Percentiles rank a stretch among this genome's conserved stretches.
Evolutionary conservation across 2,888 invertebrate genomes (phyloP).

Genomic region (Buathra laborator): DNA sequence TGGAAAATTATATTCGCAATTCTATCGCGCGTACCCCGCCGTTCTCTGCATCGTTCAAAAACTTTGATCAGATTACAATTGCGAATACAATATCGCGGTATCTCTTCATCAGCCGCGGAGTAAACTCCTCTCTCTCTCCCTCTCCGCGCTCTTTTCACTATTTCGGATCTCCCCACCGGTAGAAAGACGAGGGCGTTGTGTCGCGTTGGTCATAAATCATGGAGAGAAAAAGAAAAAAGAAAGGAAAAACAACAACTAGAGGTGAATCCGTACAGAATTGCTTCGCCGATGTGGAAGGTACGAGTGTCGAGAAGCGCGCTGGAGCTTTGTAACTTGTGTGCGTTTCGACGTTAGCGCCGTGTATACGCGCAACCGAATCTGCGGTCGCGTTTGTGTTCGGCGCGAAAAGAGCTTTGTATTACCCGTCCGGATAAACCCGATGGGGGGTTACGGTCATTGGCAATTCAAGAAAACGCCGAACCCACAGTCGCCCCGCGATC

Average conservation of each 20-base stretch:
- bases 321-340: conserved; percentile 13
- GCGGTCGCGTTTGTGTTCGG: neutral
- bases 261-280: conserved; percentile 55
- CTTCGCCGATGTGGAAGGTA: conserved; percentile 53
- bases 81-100: conserved; percentile 44
- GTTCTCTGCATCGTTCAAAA: neutral
- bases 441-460: neutral
- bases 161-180: neutral
- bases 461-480: conserved; percentile 1
- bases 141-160: neutral
- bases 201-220: conserved; percentile 59
- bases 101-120: conserved; percentile 52
- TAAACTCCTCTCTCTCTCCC: conserved; percentile 1
- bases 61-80: conserved; percentile 48
- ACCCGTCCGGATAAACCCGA: neutral
- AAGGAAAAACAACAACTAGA: conserved; percentile 25
- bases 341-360: neutral
- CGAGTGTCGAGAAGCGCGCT: conserved; percentile 23
- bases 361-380: neutral
- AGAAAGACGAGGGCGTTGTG: conserved; percentile 15
- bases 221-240: neutral
- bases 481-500: neutral
- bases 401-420: conserved; percentile 15
- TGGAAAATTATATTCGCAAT: neutral
- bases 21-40: neutral